phyloP scores from a whole-genome alignment of 2,113 vertebrate genomes.

The Pluvianellus socialis region DNA sequence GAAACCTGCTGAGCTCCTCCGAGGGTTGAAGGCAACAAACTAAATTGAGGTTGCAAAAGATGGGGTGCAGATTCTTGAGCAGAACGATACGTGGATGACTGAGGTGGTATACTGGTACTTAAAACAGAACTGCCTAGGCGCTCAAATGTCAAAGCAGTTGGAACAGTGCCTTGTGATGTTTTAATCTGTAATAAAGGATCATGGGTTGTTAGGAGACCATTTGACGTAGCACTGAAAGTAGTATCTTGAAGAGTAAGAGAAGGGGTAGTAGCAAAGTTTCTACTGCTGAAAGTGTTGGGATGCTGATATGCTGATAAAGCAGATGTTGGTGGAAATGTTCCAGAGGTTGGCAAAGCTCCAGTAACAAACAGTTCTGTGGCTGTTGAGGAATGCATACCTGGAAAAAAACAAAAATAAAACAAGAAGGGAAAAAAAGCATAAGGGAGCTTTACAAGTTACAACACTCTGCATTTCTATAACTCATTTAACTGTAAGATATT shows the following conservation, averaged over 20 bases:
- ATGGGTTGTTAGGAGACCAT: conserved; percentile 88
- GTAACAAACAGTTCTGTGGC: conserved; percentile 92
- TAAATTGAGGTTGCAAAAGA: conserved; percentile 95
- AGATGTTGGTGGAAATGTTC: conserved; percentile 89
- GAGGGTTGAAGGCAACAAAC: conserved; percentile 86
- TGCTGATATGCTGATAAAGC: conserved; percentile 91
- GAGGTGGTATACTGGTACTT: conserved; percentile 86
- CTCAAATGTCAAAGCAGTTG: conserved; percentile 89
- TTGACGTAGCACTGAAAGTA: conserved; percentile 89
- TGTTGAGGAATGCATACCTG: conserved; percentile 91
- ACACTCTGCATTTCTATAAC: background rate
- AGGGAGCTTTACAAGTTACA: background rate
- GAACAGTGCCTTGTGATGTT: conserved; percentile 87
- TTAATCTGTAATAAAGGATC: conserved; percentile 93
- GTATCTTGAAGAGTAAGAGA: conserved; percentile 89
- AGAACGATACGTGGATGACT: conserved; percentile 97
- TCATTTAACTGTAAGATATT: background rate
- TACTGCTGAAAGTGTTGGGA: conserved; percentile 87
- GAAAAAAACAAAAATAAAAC: conserved; percentile 61
- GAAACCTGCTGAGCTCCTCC: conserved; percentile 82
- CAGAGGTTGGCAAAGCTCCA: conserved; percentile 90
- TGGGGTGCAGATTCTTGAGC: conserved; percentile 98
- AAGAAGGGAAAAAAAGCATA: conserved; percentile 55
- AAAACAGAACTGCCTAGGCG: conserved; percentile 84
- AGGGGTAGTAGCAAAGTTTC: conserved; percentile 88